Percentiles rank a stretch among this genome's conserved stretches.
Evolutionary conservation across 1,140 invertebrate genomes (phyloP).

Genomic region (Megalonaias nervosa): DNA sequence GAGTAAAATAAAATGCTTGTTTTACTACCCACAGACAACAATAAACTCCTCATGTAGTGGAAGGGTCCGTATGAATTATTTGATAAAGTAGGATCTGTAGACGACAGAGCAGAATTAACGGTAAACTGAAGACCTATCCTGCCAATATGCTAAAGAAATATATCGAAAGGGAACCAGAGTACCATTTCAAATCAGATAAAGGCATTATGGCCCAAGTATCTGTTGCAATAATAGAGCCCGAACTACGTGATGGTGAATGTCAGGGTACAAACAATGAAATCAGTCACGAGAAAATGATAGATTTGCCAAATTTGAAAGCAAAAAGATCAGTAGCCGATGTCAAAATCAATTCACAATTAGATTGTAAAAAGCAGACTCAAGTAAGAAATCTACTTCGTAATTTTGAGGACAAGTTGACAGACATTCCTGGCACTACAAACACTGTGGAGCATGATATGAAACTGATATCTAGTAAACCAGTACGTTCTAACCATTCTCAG

Average conservation of each 20-base stretch:
- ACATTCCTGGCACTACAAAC: constrained; percentile 24
- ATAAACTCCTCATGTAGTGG: constrained; percentile 33
- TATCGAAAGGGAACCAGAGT: too few species aligned
- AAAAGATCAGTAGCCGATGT: not conserved
- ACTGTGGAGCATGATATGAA: constrained; percentile 21
- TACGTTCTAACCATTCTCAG: constrained; percentile 35
- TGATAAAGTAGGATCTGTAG: not conserved
- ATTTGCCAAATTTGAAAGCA: not conserved
- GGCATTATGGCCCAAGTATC: not conserved
- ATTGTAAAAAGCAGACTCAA: not conserved
- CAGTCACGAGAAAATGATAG: constrained; percentile 1
- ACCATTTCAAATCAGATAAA: not conserved
- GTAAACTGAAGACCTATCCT: not conserved
- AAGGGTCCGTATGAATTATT: constrained; percentile 6
- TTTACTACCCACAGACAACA: constrained; percentile 5
- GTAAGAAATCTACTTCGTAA: not conserved
- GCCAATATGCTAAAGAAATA: constrained; percentile 16
- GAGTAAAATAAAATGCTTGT: not conserved
- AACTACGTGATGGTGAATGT: constrained; percentile 8
- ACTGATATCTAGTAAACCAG: constrained; percentile 9
- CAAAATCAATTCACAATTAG: not conserved
- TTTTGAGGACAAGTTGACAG: constrained; percentile 25
- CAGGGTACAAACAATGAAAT: not conserved
- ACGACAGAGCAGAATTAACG: constrained; percentile 2
- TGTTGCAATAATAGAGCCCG: not conserved